Base-by-base conservation (phyloP, 2,113 vertebrate species). In the Peromyscus maniculatus region DNA sequence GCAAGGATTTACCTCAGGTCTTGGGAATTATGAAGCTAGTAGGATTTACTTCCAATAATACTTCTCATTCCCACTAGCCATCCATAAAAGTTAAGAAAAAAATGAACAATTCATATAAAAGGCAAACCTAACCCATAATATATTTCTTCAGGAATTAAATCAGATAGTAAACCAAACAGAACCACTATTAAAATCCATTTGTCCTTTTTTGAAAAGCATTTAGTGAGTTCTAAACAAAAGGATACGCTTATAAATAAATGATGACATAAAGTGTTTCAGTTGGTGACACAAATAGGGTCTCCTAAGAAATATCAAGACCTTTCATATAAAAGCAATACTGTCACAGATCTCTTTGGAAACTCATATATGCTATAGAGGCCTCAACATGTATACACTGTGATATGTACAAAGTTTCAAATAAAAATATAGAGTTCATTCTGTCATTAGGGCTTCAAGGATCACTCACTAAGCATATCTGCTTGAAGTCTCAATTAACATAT, bases 11-110 rank as follows among this genome's bases (percentile, higher is more conserved):
- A 67, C 26, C 88, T 84, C 1, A 49, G 86, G 22, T 93, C 36
- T 43, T 67, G 39, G 46, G 33, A 95, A 94, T 75, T 87, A 78
- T 62, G 59, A 95, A 84, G 7, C 43, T 55, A 33, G 91, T 43
- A 92, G n/a, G 15, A 91, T 57, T 92, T 93, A 90, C 19, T 86
- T 95, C 57, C 92, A 49, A 94, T 17, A 92, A 33, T 22, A 55
- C 74, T 79, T 75, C 83, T 95, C 13, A 95, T 75, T 86, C 59
- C 46, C 43, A 94, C 5, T 43, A 96, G 83, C 5, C 26, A 11
- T 95, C 46, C 33, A 62, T 49, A 86, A 93, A 93, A 64, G 31
- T 69, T 52, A 67, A 66, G 15, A 87, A 36, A 83, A 82, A 95
- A 71, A 77, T 36, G 88, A 91, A 33, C 1, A 83, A 69, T 46